Base-by-base conservation (phyloP, 2,113 vertebrate genomes). In the Sinocyclocheilus grahami region DNA sequence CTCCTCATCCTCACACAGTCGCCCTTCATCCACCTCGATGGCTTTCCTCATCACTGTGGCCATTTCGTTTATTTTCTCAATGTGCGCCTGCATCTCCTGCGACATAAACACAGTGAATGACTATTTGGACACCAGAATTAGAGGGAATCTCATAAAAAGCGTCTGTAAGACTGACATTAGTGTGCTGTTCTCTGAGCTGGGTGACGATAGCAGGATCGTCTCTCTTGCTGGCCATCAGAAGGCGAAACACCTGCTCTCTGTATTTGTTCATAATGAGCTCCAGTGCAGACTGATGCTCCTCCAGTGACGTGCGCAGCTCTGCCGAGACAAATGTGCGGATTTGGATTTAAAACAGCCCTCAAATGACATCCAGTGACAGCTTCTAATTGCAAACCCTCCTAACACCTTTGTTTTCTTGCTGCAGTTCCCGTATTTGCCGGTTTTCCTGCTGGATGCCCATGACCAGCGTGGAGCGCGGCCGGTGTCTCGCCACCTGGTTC, bases 231-330 rank as follows among this genome's bases (percentile, higher is more conserved):
- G 97, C 94, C 97, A 98, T 98, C 20, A 99, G 95, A 82, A 99
- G 91, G 87, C 98, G 94, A 79, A 98, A 99, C 92, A 98, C 97
- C 92, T 99, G 97, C 88, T 99, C 98, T 86, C 97, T 96, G 92
- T 99, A 99, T 90, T 98, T 99, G 93, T 95, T 98, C 97, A 99
- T 98, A 89, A 99, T 99, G 82, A 99, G 97, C 85, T 98, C 97
- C 92, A 99, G 92, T 13, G 98, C 98, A 46, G 98, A 99, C 91
- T 99, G 98, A 90, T 99, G 98, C 89, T 99, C 98, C 88, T 99
- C 97, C 7, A 99, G 90, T 5, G 98, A 99, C 0, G 96, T 96
- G 39, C 96, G 96, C 2, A 99, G 92, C 89, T 99, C 98, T 99
- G 90, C 39, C 71, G 76, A 89, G n/a, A 67, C 2, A 87, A 63